Evolutionary conservation across 2,797 vertebrate species (phyloP).

Genomic region (Premnoplex brunnescens): DNA sequence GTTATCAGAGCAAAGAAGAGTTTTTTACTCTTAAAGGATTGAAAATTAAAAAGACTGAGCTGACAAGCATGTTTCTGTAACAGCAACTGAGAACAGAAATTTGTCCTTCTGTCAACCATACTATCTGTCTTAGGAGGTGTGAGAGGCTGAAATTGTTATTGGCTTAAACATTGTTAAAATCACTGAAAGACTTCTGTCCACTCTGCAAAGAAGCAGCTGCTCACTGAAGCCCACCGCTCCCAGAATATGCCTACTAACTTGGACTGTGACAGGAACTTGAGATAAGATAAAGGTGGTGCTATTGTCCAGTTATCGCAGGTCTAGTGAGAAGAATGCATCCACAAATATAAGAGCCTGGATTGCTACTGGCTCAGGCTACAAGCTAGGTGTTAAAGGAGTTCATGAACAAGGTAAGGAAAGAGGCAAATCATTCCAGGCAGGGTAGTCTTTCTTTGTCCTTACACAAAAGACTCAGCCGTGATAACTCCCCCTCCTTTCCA

Average conservation of each 20-base stretch:
- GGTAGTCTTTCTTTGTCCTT: too few relatives aligned
- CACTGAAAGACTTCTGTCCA: background rate
- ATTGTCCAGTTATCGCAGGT: background rate
- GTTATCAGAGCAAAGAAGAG: background rate
- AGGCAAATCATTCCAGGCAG: too few relatives aligned
- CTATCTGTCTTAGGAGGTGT: background rate
- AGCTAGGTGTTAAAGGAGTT: background rate
- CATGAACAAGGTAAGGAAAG: too few relatives aligned
- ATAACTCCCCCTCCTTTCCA: too few relatives aligned
- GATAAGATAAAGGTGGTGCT: background rate
- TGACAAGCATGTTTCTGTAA: background rate
- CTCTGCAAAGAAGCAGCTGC: background rate
- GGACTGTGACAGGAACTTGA: background rate
- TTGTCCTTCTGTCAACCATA: background rate
- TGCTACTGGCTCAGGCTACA: background rate
- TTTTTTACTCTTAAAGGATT: background rate
- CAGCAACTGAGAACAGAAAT: background rate
- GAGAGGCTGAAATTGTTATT: background rate
- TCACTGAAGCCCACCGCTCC: background rate
- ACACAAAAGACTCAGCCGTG: too few relatives aligned
- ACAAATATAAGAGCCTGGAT: background rate
- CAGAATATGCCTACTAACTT: background rate
- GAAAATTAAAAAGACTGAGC: background rate
- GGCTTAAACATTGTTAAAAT: background rate
- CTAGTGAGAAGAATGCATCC: background rate